Base-by-base conservation (phyloP, 2,113 vertebrate species). In the Cololabis saira region DNA sequence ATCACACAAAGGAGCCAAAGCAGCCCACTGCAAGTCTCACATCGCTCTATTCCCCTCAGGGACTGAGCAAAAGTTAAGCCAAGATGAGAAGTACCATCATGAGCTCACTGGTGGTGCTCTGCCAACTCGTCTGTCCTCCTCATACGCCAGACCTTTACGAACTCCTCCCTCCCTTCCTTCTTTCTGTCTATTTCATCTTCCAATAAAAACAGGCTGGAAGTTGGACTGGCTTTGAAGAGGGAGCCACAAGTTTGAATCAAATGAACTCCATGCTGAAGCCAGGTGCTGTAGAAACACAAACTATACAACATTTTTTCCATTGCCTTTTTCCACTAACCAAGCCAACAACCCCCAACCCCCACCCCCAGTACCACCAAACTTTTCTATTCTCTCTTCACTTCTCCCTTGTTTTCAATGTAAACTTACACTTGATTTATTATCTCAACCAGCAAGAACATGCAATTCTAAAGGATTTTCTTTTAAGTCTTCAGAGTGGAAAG, bases 61-160 rank as follows among this genome's bases (percentile, higher is more conserved):
- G 50, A 53, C 45, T 40, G 65, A 41, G 63, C 61, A 51, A 67
- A 76, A 80, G 63, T 70, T 56, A 60, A 73, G 73, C 22, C 67
- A 72, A 82, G 65, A 78, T 17, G 61, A 52, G 52, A 78, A 71
- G 37, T 41, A 53, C 73, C 60, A 66, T 37, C 53, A 78, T 90
- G 82, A 87, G 70, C 70, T 88, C 82, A 88, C 19, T 61, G 70
- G 27, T 67, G 24, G 16, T 49, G 47, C 22, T 45, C 63, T 60
- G 69, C 76, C 72, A 85, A 18, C 22, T 22, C 40, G 43, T 24
- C 58, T 54, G 27, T 64, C 54, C 59, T 43, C 33, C 56, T 37
- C 64, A 64, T 51, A 51, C 16, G 17, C 13, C 37, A 55, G 4
- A 53, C 18, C 17, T 75, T 7, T 17, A 1, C n/a, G 43, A 37